Conservation (phyloP, 2,113 vertebrate genomes). For the Pachypanchax playfairii region DNA sequence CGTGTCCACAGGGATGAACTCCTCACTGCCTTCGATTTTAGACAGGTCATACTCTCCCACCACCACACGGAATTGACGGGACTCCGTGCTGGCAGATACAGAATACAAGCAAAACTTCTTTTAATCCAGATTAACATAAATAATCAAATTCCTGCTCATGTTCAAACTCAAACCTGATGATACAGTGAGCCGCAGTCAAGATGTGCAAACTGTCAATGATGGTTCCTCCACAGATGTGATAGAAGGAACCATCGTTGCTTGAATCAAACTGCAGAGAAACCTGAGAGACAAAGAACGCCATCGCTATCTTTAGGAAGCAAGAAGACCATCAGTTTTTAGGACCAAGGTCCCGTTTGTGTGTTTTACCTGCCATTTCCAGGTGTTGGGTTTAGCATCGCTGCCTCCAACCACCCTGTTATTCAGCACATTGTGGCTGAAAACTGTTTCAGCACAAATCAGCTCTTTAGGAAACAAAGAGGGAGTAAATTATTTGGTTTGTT, state of each 20-base stretch:
- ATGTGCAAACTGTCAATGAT: slow-evolving; percentile 40
- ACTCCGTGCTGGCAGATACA: slow-evolving; percentile 44
- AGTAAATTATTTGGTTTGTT: no score
- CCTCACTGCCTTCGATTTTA: slow-evolving; percentile 65
- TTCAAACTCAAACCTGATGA: slow-evolving; percentile 55
- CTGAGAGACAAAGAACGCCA: slow-evolving; percentile 40
- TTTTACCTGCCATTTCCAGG: slow-evolving; percentile 80
- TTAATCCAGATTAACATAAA: neutral
- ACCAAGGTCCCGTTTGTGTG: no score
- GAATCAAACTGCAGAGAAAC: slow-evolving; percentile 62
- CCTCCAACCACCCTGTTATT: slow-evolving; percentile 69
- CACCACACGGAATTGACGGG: slow-evolving; percentile 54
- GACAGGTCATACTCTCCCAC: slow-evolving; percentile 73
- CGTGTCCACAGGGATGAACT: slow-evolving; percentile 48
- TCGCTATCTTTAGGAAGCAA: no score
- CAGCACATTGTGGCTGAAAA: slow-evolving; percentile 47
- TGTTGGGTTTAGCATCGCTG: slow-evolving; percentile 39
- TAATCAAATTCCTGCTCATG: neutral
- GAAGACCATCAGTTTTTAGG: no score
- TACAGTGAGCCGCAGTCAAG: slow-evolving; percentile 79
- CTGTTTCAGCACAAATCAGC: slow-evolving; percentile 53
- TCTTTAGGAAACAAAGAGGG: slow-evolving; percentile 50
- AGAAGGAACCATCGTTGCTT: neutral
- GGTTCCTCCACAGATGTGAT: slow-evolving; percentile 68
- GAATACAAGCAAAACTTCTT: neutral